phyloP scores from a whole-genome alignment of 2,888 invertebrate genomes.

The Drosophila ustulata region DNA sequence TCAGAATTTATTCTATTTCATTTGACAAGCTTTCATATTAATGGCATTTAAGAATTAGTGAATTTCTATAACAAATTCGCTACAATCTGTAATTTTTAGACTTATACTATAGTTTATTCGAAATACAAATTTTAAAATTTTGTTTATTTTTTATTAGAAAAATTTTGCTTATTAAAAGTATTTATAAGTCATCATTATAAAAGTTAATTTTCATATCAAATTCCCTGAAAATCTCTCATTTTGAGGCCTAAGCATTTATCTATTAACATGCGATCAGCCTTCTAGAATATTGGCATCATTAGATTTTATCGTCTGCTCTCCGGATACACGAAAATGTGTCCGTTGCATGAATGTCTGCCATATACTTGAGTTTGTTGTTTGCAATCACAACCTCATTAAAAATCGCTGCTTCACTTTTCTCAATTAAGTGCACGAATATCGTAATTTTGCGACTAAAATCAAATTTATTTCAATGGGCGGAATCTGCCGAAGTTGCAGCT shows the following conservation, averaged over 20 bases:
- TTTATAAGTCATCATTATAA: neutral
- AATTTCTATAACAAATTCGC: too few species aligned
- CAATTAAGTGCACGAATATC: constrained; percentile 66
- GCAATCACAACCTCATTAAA: constrained; percentile 68
- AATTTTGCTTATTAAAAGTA: too few species aligned
- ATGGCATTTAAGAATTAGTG: too few species aligned
- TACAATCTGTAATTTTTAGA: too few species aligned
- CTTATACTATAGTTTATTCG: too few species aligned
- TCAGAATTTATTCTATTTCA: too few species aligned
- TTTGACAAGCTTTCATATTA: too few species aligned
- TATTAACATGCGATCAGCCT: neutral
- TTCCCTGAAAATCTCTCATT: too few species aligned
- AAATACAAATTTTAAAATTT: too few species aligned
- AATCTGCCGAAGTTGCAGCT: constrained; percentile 35
- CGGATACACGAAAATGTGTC: constrained; percentile 7
- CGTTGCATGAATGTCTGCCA: neutral
- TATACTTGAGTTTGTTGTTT: constrained; percentile 18
- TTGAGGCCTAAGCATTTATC: neutral
- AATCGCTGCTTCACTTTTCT: constrained; percentile 73
- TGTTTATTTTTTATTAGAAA: too few species aligned
- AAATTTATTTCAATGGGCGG: constrained; percentile 71
- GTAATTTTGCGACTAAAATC: constrained; percentile 75
- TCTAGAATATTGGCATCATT: neutral
- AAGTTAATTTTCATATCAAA: neutral
- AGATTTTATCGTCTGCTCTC: neutral